phyloP scores from a whole-genome alignment of 2,888 invertebrate genomes.

The Phorcus lineatus region DNA sequence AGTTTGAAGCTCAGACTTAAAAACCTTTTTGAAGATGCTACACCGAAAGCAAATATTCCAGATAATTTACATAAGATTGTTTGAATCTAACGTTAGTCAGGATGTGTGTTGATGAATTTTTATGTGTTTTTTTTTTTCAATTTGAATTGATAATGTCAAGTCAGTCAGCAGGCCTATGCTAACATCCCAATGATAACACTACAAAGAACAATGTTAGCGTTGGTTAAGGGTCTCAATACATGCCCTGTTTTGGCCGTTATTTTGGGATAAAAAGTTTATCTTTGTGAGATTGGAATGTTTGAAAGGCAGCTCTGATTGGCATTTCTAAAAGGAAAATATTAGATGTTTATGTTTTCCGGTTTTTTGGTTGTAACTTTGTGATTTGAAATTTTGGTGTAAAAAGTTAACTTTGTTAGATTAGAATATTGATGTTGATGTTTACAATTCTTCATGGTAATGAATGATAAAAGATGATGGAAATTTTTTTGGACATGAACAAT shows the following conservation, averaged over 20 bases:
- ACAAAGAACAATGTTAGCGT: too few relatives aligned
- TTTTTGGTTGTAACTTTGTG: background rate
- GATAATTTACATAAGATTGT: background rate
- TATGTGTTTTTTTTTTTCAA: background rate
- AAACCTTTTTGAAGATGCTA: background rate
- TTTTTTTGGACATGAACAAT: too few relatives aligned
- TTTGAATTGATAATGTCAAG: background rate
- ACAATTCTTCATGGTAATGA: too few relatives aligned
- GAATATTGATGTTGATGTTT: background rate
- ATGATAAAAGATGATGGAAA: too few relatives aligned
- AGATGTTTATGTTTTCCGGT: background rate
- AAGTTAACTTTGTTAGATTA: background rate
- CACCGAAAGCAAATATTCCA: background rate
- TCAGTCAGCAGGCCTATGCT: too few relatives aligned
- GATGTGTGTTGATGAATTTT: background rate
- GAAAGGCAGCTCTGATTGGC: background rate
- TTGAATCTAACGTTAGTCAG: background rate
- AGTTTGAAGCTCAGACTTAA: background rate
- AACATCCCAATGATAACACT: too few relatives aligned
- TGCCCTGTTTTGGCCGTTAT: too few relatives aligned
- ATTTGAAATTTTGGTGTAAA: background rate
- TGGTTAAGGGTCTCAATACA: too few relatives aligned
- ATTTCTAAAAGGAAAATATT: background rate
- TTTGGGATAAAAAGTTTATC: too few relatives aligned
- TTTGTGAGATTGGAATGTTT: background rate